Evolutionary conservation across 2,797 vertebrate genomes (phyloP), one percentile per base, ranked within the genome.

Genomic region (Hemibagrus guttatus): DNA sequence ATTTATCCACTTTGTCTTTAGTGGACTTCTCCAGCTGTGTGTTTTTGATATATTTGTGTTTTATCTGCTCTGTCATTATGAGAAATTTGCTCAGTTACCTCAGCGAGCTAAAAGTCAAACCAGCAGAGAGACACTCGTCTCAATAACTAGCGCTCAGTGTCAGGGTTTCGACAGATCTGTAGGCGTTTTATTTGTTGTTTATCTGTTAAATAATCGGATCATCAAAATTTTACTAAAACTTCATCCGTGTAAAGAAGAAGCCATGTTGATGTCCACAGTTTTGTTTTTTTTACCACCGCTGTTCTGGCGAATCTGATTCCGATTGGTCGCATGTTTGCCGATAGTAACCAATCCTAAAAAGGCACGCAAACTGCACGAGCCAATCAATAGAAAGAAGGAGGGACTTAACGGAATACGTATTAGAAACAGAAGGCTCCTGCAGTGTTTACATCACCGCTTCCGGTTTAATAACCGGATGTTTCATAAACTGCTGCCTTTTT

Each of bases 1-100:
- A 94, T 63, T 86, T 94, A 7, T 85, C 17, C 2, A 95, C 84
- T 86, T 95, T 96, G 52, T 93, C 88, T 83, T 85, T 89, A 0
- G 95, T 94, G 75, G 95, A 91, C 8, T 14, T 87, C 89, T 91
- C 91, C 80, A 96, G 85, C 14, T 88, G 86, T 14, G 13, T 69
- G 87, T 89, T 92, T 93, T 87, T 92, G 92, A 91, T 14, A 71
- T 9, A 5, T 13, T 17, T 46, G 84, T 89, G 19, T 82, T 21
- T 8, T 39, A 0, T n/a, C 46, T 59, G 91, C 91, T 4, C 31
- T 0, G 86, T 92, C 93, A 95, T 90, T 68, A 1, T 87, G 46
- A 81, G 14, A 54, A 54, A 54, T 76, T 8, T 28, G 5, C 12
- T 26, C 21, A 6, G 19, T 69, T 39, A 35, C 66, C 14, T 69